Percentiles rank a stretch among this genome's conserved stretches.
Conservation (phyloP, 1,140 invertebrate species). For the Dreissena polymorpha region DNA sequence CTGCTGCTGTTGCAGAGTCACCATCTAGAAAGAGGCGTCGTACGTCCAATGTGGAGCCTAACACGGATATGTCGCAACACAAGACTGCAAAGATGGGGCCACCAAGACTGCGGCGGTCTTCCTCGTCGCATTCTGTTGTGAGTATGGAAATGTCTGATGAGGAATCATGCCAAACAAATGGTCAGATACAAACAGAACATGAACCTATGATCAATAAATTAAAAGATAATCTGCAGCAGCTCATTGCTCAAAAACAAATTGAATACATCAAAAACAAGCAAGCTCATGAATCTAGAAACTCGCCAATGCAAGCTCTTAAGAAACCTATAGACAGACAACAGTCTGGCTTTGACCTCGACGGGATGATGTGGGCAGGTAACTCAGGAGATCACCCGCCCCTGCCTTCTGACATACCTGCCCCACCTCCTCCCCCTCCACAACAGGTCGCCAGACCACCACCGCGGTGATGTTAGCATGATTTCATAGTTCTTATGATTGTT, state of each 20-base stretch:
- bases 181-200: conserved; percentile 28
- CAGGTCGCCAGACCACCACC: conserved; percentile 13
- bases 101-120: conserved; percentile 44
- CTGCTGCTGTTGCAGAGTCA: background rate
- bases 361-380: conserved; percentile 53
- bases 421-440: conserved; percentile 15
- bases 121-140: conserved; percentile 47
- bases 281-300: conserved; percentile 21
- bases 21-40: conserved; percentile 41
- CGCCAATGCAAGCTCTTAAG: conserved; percentile 15
- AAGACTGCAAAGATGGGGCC: conserved; percentile 37
- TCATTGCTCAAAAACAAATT: conserved; percentile 37
- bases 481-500: too few relatives aligned
- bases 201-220: conserved; percentile 27
- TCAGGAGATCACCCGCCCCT: conserved; percentile 4
- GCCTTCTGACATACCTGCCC: conserved; percentile 6
- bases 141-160: conserved; percentile 54
- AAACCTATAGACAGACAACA: conserved; percentile 39
- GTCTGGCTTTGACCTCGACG: conserved; percentile 53
- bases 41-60: conserved; percentile 24
- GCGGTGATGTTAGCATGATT: background rate
- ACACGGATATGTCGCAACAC: background rate
- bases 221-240: conserved; percentile 21
- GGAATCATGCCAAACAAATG: conserved; percentile 29
- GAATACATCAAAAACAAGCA: conserved; percentile 4